A percentile compares a stretch with the other conserved stretches of the same genome.
Conservation (phyloP, 2,888 invertebrate species). For the Digitonthophagus gazella region DNA sequence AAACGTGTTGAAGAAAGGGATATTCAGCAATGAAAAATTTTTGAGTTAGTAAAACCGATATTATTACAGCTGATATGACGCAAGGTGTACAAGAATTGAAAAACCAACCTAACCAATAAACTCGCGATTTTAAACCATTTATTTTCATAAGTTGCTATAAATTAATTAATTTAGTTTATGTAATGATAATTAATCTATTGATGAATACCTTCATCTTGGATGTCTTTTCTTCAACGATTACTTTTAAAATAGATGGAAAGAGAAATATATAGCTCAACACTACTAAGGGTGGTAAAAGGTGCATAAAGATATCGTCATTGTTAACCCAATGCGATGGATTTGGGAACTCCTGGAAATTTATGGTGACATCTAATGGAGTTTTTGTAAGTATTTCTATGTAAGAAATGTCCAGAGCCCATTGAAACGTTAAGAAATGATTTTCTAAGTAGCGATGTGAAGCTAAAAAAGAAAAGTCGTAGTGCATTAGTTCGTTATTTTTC, state of each 20-base stretch:
- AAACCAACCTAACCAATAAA: constrained; percentile 88
- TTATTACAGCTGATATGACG: constrained; percentile 58
- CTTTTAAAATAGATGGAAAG: constrained; percentile 56
- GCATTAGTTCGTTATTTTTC: constrained; percentile 8
- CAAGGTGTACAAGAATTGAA: constrained; percentile 71
- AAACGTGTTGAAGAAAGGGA: constrained; percentile 67
- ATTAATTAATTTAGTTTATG: too few relatives aligned
- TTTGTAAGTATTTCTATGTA: constrained; percentile 50
- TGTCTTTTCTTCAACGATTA: constrained; percentile 60
- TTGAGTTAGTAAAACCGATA: constrained; percentile 59
- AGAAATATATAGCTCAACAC: constrained; percentile 53
- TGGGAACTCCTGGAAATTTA: constrained; percentile 58
- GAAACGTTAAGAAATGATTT: constrained; percentile 58
- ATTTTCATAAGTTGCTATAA: constrained; percentile 92
- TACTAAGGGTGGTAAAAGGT: constrained; percentile 49
- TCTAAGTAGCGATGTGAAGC: constrained; percentile 50
- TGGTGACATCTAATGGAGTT: constrained; percentile 29
- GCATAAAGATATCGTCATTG: constrained; percentile 37
- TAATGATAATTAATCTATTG: too few relatives aligned
- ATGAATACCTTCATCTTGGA: constrained; percentile 57
- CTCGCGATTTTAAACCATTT: constrained; percentile 81
- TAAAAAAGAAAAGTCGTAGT: constrained; percentile 34
- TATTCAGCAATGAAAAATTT: constrained; percentile 51
- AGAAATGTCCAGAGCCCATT: constrained; percentile 60
- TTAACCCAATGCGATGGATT: constrained; percentile 52